Evolutionary conservation across 2,113 vertebrate genomes (phyloP).

Genomic region (Chaetodon trifascialis): DNA sequence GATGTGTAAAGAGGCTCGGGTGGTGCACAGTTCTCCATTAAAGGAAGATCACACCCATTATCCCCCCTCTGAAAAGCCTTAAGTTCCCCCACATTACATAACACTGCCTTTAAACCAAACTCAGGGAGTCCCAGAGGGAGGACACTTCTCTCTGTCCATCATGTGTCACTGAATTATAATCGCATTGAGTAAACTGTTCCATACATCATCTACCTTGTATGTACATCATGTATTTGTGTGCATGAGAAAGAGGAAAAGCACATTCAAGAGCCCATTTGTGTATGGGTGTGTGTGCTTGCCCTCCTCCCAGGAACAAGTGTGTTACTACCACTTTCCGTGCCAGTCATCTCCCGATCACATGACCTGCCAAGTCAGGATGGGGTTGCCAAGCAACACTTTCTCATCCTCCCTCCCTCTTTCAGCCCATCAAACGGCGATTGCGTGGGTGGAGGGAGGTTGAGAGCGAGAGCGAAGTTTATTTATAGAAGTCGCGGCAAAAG

Average conservation of each 20-base stretch:
- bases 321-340: conserved; percentile 49
- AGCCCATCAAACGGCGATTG: conserved; percentile 49
- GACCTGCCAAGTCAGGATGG: conserved; percentile 59
- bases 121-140: neutral
- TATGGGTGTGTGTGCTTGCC: neutral
- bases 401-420: conserved; percentile 15
- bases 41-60: conserved; percentile 16
- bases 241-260: neutral
- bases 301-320: conserved; percentile 30
- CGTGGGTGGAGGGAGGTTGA: conserved; percentile 10
- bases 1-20: conserved; percentile 13
- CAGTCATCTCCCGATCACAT: conserved; percentile 56
- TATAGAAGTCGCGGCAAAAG: conserved; percentile 61
- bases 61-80: conserved; percentile 11
- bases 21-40: conserved; percentile 27
- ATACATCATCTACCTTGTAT: neutral
- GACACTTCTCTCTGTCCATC: neutral
- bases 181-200: neutral
- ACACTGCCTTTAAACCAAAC: conserved; percentile 33
- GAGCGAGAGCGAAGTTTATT: conserved; percentile 55
- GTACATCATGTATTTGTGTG: neutral
- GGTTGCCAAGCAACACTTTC: conserved; percentile 73
- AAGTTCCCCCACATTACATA: conserved; percentile 22
- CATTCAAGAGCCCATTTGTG: neutral
- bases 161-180: neutral